These are phyloP conservation scores for Chroicocephalus ridibundus DNA, from an alignment of 2,113 vertebrate species.

Conservation along the genomic window DNA sequence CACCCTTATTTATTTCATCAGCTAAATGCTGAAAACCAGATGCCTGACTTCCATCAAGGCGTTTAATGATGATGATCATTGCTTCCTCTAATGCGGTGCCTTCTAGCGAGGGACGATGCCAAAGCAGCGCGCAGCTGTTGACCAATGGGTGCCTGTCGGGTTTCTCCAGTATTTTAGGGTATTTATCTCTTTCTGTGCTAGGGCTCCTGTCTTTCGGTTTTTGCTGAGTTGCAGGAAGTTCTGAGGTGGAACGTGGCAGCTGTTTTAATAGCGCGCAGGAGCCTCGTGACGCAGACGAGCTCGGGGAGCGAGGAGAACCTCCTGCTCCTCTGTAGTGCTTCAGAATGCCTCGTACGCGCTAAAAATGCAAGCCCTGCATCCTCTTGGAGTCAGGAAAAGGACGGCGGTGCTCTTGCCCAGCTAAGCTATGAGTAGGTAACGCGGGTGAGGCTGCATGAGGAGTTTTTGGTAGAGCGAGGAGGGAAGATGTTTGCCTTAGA, in stretches of 20 bases:
- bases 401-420: background rate
- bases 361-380: fast-evolving
- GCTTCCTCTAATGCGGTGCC: slow-evolving; percentile 26
- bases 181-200: background rate
- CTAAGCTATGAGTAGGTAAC: background rate
- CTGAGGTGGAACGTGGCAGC: slow-evolving; percentile 9
- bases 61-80: slow-evolving; percentile 17
- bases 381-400: background rate
- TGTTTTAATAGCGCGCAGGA: background rate
- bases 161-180: slow-evolving; percentile 13
- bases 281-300: background rate
- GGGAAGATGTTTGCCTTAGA: background rate
- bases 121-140: slow-evolving; percentile 1
- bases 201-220: background rate
- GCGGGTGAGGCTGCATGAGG: background rate
- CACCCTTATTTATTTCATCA: slow-evolving; percentile 63
- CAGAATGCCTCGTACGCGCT: background rate
- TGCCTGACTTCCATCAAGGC: slow-evolving; percentile 25
- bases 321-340: background rate
- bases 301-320: background rate
- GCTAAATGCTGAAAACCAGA: slow-evolving; percentile 35
- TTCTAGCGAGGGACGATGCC: background rate
- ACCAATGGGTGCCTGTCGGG: slow-evolving; percentile 4
- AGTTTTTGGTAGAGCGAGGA: background rate
- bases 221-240: slow-evolving; percentile 26